A percentile compares a stretch with the other conserved stretches of the same genome.
Evolutionary conservation across 1,140 invertebrate genomes (phyloP).

Genomic region (Centruroides sculpturatus): DNA sequence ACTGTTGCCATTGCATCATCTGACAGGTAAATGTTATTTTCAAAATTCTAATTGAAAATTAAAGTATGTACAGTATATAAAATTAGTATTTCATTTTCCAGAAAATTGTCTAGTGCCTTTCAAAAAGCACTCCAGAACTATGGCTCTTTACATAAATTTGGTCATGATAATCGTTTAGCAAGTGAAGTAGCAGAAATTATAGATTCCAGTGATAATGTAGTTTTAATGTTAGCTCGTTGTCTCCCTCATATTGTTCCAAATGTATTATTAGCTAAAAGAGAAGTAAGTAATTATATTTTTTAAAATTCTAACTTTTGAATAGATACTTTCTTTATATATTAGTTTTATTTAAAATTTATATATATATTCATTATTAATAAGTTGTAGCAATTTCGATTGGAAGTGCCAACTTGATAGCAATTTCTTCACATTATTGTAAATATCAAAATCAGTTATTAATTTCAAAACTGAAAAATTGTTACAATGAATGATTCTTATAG

Average conservation of each 20-base stretch:
- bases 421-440: too few relatives aligned
- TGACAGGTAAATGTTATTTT: too few relatives aligned
- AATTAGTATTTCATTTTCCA: neutral
- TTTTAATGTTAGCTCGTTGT: constrained; percentile 29
- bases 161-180: constrained; percentile 28
- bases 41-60: too few relatives aligned
- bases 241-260: constrained; percentile 50
- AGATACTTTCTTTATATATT: neutral
- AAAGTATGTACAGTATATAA: too few relatives aligned
- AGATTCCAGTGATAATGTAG: constrained; percentile 24
- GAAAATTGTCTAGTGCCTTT: constrained; percentile 36
- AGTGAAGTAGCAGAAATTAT: constrained; percentile 27
- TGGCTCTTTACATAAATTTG: constrained; percentile 19
- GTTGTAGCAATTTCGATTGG: too few relatives aligned
- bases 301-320: neutral
- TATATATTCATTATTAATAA: too few relatives aligned
- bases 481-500: too few relatives aligned
- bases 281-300: constrained; percentile 31
- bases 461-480: too few relatives aligned
- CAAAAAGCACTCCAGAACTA: constrained; percentile 32
- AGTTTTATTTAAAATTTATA: neutral
- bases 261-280: constrained; percentile 49
- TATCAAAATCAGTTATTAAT: too few relatives aligned
- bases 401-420: too few relatives aligned
- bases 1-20: too few relatives aligned